Evolutionary conservation across 2,888 invertebrate genomes (phyloP).

Genomic region (Athetis lepigone): DNA sequence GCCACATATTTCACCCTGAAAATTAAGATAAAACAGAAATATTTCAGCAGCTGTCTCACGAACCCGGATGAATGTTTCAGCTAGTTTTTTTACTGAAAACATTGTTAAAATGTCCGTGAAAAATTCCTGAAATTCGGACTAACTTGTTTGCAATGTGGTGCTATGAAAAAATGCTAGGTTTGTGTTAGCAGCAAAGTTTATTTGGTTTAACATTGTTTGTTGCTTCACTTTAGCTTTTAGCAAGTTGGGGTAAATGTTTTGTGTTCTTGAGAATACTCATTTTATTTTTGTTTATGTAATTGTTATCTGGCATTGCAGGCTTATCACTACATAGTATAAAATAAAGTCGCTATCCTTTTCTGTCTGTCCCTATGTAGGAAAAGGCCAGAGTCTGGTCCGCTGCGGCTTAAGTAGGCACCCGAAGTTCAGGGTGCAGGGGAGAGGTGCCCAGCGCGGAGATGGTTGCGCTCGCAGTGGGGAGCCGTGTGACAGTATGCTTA

Average conservation of each 20-base stretch:
- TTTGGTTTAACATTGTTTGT: constrained; percentile 6
- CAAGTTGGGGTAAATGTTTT: neutral
- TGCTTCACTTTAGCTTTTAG: neutral
- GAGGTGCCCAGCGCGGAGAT: too few species aligned
- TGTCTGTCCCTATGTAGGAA: too few species aligned
- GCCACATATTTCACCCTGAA: neutral
- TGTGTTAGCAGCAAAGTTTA: constrained; percentile 10
- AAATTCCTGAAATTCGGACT: constrained; percentile 23
- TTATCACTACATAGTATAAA: too few species aligned
- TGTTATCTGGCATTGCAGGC: too few species aligned
- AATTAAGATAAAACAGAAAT: constrained; percentile 40
- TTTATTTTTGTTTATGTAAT: too few species aligned
- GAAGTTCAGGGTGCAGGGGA: too few species aligned
- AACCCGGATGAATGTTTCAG: constrained; percentile 35
- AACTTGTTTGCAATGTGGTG: constrained; percentile 25
- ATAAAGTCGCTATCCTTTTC: too few species aligned
- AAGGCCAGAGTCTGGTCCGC: too few species aligned
- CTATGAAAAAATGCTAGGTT: constrained; percentile 22
- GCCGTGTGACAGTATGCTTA: too few species aligned
- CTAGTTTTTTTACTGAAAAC: constrained; percentile 35
- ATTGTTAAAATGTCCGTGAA: constrained; percentile 31
- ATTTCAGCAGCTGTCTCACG: constrained; percentile 41
- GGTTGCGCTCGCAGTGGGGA: too few species aligned
- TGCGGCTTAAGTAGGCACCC: too few species aligned
- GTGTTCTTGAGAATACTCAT: too few species aligned